Evolutionary conservation across 2,888 invertebrate species (phyloP).

Genomic region (Noctua janthina): DNA sequence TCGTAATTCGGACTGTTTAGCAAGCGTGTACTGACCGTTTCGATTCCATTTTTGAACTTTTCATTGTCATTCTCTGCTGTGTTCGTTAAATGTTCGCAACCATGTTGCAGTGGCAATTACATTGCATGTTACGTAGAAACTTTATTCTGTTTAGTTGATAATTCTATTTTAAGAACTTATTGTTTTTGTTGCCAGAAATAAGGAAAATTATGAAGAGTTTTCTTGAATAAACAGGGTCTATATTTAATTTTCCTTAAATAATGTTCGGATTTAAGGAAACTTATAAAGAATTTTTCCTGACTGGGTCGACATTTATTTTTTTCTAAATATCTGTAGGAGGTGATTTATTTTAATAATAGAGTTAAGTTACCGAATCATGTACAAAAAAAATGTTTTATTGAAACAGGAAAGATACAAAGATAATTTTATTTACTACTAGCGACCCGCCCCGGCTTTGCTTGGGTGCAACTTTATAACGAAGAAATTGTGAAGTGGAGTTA

Average conservation of each 20-base stretch:
- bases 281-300: neutral
- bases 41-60: slow-evolving; percentile 31
- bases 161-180: neutral
- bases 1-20: slow-evolving; percentile 13
- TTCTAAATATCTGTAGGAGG: neutral
- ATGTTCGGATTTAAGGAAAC: neutral
- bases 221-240: neutral
- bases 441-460: too few relatives aligned
- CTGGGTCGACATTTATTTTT: neutral
- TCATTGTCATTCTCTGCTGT: slow-evolving; percentile 1
- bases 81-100: slow-evolving; percentile 14
- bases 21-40: slow-evolving; percentile 4
- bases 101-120: slow-evolving; percentile 17
- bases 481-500: too few relatives aligned
- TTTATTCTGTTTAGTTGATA: neutral
- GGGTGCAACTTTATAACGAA: too few relatives aligned
- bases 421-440: neutral
- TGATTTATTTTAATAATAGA: neutral
- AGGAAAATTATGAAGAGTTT: neutral
- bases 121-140: slow-evolving; percentile 1
- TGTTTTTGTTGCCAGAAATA: neutral
- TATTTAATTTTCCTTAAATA: neutral
- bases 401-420: neutral
- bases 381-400: neutral
- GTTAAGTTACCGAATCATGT: neutral